Conservation (phyloP, 2,888 invertebrate species). For the Augiades crinisus region DNA sequence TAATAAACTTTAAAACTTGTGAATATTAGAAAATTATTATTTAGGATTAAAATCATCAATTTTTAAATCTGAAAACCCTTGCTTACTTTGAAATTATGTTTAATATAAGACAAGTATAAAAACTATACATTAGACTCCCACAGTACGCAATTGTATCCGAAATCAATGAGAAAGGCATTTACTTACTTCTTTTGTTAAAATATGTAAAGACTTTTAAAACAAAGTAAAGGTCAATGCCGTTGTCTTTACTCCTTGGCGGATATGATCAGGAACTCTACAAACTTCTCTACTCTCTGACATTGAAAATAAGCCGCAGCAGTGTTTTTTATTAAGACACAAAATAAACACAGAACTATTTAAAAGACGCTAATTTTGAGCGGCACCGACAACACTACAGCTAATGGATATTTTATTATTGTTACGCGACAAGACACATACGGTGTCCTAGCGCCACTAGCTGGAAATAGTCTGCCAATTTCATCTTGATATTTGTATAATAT, state of each 20-base stretch:
- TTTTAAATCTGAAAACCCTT: too few relatives aligned
- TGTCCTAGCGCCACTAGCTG: slow-evolving; percentile 64
- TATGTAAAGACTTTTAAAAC: too few relatives aligned
- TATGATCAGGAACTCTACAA: not conserved
- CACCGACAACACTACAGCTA: slow-evolving; percentile 64
- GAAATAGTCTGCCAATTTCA: slow-evolving; percentile 26
- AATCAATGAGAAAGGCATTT: too few relatives aligned
- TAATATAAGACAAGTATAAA: too few relatives aligned
- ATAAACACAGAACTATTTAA: slow-evolving; percentile 42
- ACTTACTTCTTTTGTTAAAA: too few relatives aligned
- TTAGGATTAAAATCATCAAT: too few relatives aligned
- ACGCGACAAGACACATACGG: slow-evolving; percentile 76
- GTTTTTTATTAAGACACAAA: slow-evolving; percentile 34
- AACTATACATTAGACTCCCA: too few relatives aligned
- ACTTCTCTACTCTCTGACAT: not conserved
- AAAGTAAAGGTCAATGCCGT: too few relatives aligned
- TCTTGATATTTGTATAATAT: slow-evolving; percentile 52
- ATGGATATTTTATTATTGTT: slow-evolving; percentile 81
- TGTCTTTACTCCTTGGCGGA: not conserved
- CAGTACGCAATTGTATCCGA: too few relatives aligned
- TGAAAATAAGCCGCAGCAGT: slow-evolving; percentile 1
- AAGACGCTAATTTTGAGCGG: slow-evolving; percentile 20
- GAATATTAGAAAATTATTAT: too few relatives aligned
- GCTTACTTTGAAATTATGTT: too few relatives aligned
- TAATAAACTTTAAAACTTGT: too few relatives aligned